A percentile compares a stretch with the other conserved stretches of the same genome.
Evolutionary conservation across 2,113 vertebrate genomes (phyloP).

Genomic region (Perca schrenkii): DNA sequence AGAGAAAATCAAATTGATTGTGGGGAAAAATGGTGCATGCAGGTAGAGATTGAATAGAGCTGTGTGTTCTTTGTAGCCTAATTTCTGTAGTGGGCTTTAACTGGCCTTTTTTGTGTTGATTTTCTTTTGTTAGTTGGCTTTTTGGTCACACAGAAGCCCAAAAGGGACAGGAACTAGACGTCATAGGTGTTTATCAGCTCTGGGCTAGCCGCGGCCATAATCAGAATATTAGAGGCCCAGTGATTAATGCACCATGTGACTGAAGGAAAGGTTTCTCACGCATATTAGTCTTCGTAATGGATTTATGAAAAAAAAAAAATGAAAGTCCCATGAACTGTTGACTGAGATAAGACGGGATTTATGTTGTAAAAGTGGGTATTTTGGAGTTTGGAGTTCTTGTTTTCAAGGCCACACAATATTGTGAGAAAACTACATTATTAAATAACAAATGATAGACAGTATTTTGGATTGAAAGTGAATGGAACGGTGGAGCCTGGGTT

Average conservation of each 20-base stretch:
- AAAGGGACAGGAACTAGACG: constrained; percentile 61
- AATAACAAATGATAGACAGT: constrained; percentile 30
- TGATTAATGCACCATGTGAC: constrained; percentile 72
- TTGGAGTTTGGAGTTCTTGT: constrained; percentile 14
- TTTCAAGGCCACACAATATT: constrained; percentile 15
- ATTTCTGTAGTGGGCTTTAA: constrained; percentile 34
- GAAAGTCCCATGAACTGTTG: constrained; percentile 37
- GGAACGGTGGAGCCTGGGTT: constrained; percentile 4
- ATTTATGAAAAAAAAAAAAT: constrained; percentile 63
- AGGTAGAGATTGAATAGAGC: constrained; percentile 63
- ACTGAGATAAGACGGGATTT: constrained; percentile 43
- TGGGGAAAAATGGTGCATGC: constrained; percentile 63
- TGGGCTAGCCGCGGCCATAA: constrained; percentile 66
- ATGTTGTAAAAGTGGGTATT: constrained; percentile 19
- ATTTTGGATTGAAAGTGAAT: constrained; percentile 35
- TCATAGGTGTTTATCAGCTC: constrained; percentile 74
- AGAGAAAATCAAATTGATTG: constrained; percentile 87
- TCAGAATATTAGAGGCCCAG: constrained; percentile 69
- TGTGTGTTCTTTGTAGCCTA: constrained; percentile 33
- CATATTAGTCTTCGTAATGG: constrained; percentile 72
- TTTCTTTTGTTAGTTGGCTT: constrained; percentile 59
- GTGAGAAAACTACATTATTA: constrained; percentile 27
- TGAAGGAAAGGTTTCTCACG: constrained; percentile 58
- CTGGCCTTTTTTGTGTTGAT: constrained; percentile 63
- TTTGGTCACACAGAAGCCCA: constrained; percentile 41